These are phyloP conservation scores for Chondrilla cf. caribensis DNA, from an alignment of 37 sponge, comb jelly and placozoan genomes.

Conservation along the genomic window DNA sequence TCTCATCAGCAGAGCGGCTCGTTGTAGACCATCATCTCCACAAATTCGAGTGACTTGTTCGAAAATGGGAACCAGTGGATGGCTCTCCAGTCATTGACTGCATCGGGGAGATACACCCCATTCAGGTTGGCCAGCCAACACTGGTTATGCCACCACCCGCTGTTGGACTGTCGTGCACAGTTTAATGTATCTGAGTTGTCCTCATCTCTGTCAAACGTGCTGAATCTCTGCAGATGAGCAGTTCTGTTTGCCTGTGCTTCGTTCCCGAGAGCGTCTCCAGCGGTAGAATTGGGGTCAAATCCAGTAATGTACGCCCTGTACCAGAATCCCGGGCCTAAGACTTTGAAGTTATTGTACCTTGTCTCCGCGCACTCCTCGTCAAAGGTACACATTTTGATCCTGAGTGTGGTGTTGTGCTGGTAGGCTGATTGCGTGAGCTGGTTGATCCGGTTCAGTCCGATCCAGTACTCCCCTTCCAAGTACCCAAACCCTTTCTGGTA, in stretches of 20 bases:
- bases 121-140: slow-evolving; percentile 22
- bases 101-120: background rate
- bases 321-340: background rate
- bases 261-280: background rate
- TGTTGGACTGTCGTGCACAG: background rate
- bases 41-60: background rate
- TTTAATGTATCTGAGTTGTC: background rate
- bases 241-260: background rate
- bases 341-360: slow-evolving; percentile 22
- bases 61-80: slow-evolving; percentile 19
- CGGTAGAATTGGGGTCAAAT: slow-evolving; percentile 12
- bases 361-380: slow-evolving; percentile 22
- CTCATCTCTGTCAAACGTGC: background rate
- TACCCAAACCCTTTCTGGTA: slow-evolving; percentile 19
- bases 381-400: slow-evolving; percentile 20
- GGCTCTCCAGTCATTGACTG: slow-evolving; percentile 7
- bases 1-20: background rate
- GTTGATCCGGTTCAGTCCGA: slow-evolving; percentile 12
- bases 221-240: slow-evolving; percentile 10
- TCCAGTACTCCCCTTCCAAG: slow-evolving; percentile 17
- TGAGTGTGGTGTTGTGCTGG: slow-evolving; percentile 8
- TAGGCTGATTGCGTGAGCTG: slow-evolving; percentile 21
- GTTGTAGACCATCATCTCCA: slow-evolving; percentile 16
- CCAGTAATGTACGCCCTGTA: slow-evolving; percentile 1
- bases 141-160: slow-evolving; percentile 25